These are phyloP conservation scores for Abscondita cerata DNA, from an alignment of 2,888 invertebrate genomes.

Conservation along the genomic window DNA sequence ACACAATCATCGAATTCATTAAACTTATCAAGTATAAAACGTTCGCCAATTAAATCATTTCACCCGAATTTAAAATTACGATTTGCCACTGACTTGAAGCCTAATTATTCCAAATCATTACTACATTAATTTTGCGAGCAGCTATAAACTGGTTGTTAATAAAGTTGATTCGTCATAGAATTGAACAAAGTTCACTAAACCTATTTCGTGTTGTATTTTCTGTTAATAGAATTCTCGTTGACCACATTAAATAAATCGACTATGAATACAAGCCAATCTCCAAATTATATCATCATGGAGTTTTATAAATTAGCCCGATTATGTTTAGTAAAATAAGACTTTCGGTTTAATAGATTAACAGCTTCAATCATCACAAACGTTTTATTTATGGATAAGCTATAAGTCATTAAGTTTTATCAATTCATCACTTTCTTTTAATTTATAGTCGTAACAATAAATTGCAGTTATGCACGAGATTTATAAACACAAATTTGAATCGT, in stretches of 20 bases:
- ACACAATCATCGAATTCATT: slow-evolving; percentile 36
- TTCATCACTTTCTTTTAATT: slow-evolving; percentile 7
- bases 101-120: too few species aligned
- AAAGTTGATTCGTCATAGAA: background rate
- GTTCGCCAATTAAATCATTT: slow-evolving; percentile 29
- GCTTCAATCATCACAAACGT: slow-evolving; percentile 1
- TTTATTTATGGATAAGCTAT: slow-evolving; percentile 3
- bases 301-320: slow-evolving; percentile 8
- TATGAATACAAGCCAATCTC: background rate
- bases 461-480: background rate
- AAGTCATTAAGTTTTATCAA: slow-evolving; percentile 3
- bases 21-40: slow-evolving; percentile 29
- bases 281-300: slow-evolving; percentile 6
- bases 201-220: background rate
- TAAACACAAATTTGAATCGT: slow-evolving; percentile 3
- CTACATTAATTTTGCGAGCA: background rate
- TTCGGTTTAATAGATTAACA: background rate
- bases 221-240: slow-evolving; percentile 4
- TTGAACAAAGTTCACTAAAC: background rate
- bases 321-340: slow-evolving; percentile 4
- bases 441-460: too few species aligned
- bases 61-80: slow-evolving; percentile 20
- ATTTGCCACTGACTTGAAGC: too few species aligned
- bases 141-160: slow-evolving; percentile 1
- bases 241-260: slow-evolving; percentile 5